Base-by-base conservation (phyloP, 2,113 vertebrate genomes). In the Leuciscus idus region DNA sequence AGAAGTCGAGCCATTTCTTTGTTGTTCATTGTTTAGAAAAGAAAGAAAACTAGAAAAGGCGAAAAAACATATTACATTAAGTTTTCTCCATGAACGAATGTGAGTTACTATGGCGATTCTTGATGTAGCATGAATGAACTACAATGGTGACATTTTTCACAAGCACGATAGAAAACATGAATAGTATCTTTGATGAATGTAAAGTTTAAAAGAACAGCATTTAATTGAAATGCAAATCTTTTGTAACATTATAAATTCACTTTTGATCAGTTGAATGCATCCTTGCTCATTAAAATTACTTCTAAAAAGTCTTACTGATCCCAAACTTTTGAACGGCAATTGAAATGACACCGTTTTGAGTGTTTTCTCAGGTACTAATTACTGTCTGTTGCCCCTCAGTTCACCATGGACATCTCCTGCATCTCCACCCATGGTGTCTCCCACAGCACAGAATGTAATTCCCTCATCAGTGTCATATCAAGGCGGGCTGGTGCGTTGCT, bases 401-500 rank as follows among this genome's bases (percentile, higher is more conserved):
- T 72, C 90, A 39, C 92, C 81, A 28, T 86, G 89, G 73, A 93
- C 92, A n/a, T 89, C 90, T 48, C 87, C 92, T 55, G 90, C 91
- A 6, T 89, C 91, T 77, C 91, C 93, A 76, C 50, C 89, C 9
- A 5, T 74, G 66, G 81, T 74, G 62, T 48, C 85, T 36, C 84
- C 82, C 21, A 28, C 82, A 83, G 93, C 90, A 68, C 94, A 93
- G 85, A 94, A 92, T 91, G 90, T 93, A 52, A 90, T 94, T 6
- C 93, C 93, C 80, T 81, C 93, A 57, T 92, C 95, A 15, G 91
- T 92, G 9, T 95, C 95, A 0, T 92, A 94, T 89, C 95, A 96
- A 86, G 94, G 92, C 0, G 94, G 94, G 77, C 70, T 96, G 95
- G 95, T 96, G 92, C 6, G 92, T 73, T 13, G 4, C 50, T 66